Conservation (phyloP, 2,797 vertebrate genomes). For the Tachyglossus aculeatus region DNA sequence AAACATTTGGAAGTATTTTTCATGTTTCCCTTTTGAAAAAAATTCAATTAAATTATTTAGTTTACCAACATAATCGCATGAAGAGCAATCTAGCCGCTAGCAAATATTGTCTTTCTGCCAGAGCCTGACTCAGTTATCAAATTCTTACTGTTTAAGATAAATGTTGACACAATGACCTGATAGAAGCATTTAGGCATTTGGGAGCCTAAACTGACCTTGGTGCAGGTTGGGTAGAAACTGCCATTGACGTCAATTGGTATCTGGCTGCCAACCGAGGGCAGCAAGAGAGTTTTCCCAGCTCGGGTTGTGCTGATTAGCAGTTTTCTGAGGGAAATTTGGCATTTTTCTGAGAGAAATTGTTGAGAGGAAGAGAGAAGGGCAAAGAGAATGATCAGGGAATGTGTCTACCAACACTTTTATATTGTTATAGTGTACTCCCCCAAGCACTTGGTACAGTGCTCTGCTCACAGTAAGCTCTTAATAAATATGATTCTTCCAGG, state of each 20-base stretch:
- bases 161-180: slow-evolving; percentile 43
- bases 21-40: not conserved
- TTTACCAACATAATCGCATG: slow-evolving; percentile 45
- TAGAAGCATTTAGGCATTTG: slow-evolving; percentile 5
- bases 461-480: too few species aligned
- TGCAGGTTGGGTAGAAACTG: not conserved
- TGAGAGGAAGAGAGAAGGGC: too few species aligned
- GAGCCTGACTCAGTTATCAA: slow-evolving; percentile 30
- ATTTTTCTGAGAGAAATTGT: too few species aligned
- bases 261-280: not conserved
- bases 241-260: not conserved
- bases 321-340: too few species aligned
- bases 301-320: slow-evolving; percentile 48
- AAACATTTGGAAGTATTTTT: slow-evolving; percentile 26
- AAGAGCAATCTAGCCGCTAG: slow-evolving; percentile 25
- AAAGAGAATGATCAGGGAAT: too few species aligned
- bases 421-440: too few species aligned
- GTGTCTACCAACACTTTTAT: too few species aligned
- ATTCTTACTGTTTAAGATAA: slow-evolving; percentile 29
- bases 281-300: slow-evolving; percentile 15
- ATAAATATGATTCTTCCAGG: too few species aligned
- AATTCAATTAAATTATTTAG: slow-evolving; percentile 10
- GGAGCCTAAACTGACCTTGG: slow-evolving; percentile 13
- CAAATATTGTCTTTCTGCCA: slow-evolving; percentile 21
- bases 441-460: too few species aligned